Percentiles rank a stretch among this genome's conserved stretches.
Evolutionary conservation across 37 sponge, comb jelly and placozoan genomes (phyloP).

Genomic region (Eunapius fragilis): DNA sequence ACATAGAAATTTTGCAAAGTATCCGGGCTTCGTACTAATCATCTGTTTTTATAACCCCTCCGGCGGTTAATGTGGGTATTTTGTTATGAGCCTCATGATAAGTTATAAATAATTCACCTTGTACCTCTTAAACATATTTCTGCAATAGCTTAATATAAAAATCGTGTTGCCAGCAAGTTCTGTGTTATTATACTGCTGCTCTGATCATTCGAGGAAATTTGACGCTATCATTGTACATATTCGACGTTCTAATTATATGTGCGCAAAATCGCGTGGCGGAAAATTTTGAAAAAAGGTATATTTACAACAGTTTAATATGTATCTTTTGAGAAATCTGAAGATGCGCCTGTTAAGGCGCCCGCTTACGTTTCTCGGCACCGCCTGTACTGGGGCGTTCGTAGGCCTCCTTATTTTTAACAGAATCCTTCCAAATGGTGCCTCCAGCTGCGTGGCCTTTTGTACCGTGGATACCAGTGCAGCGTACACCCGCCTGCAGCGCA

Average conservation of each 20-base stretch:
- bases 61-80: too few species aligned
- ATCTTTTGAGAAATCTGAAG: not conserved
- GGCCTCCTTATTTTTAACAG: slow-evolving; percentile 32
- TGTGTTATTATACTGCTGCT: too few species aligned
- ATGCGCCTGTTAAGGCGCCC: slow-evolving; percentile 17
- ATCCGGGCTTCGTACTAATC: not conserved
- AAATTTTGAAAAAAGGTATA: too few species aligned
- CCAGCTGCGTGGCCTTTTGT: not conserved
- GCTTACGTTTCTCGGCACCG: slow-evolving; percentile 14
- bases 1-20: slow-evolving; percentile 50
- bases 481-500: slow-evolving; percentile 36
- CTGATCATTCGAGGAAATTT: too few species aligned
- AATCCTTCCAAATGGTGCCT: not conserved
- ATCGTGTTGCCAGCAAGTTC: too few species aligned
- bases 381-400: slow-evolving; percentile 43
- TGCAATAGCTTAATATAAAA: too few species aligned
- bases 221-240: too few species aligned
- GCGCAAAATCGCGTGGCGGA: too few species aligned
- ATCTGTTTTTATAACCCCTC: too few species aligned
- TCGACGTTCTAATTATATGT: too few species aligned
- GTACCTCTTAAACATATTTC: not conserved
- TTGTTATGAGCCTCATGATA: too few species aligned
- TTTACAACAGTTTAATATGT: not conserved
- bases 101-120: too few species aligned
- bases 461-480: not conserved